These are phyloP conservation scores for Diorhabda elongata DNA, from an alignment of 1,140 invertebrate genomes.

Conservation along the genomic window DNA sequence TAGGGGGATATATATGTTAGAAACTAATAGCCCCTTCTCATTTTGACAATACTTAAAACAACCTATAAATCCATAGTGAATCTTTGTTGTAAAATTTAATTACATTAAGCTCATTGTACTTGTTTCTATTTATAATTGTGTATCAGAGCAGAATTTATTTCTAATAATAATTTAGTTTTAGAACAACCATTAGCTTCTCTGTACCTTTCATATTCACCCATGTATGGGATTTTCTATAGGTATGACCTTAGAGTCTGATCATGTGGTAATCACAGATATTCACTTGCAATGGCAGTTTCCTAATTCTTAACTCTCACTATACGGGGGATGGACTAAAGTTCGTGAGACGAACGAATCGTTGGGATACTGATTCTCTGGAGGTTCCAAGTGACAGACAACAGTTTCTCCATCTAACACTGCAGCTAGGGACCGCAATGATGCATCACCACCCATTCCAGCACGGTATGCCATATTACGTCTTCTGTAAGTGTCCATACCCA, in stretches of 20 bases:
- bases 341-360: conserved; percentile 41
- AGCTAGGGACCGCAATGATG: conserved; percentile 59
- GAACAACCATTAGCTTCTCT: no score
- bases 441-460: conserved; percentile 49
- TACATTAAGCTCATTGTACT: no score
- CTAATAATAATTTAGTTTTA: no score
- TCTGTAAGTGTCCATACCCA: conserved; percentile 50
- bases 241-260: conserved; percentile 47
- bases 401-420: conserved; percentile 78
- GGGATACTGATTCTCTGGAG: conserved; percentile 48
- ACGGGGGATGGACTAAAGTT: conserved; percentile 44
- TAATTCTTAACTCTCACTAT: conserved; percentile 49
- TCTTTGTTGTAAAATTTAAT: no score
- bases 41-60: no score
- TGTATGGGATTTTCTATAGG: conserved; percentile 9
- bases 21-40: no score
- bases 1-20: no score
- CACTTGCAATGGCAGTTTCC: conserved; percentile 46
- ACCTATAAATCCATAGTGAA: no score
- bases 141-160: no score
- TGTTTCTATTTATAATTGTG: no score
- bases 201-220: no score
- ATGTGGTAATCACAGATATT: conserved; percentile 49
- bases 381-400: conserved; percentile 76
- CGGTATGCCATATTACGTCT: conserved; percentile 47